Conservation (phyloP, 2,888 invertebrate species). For the Lathronympha strigana region DNA sequence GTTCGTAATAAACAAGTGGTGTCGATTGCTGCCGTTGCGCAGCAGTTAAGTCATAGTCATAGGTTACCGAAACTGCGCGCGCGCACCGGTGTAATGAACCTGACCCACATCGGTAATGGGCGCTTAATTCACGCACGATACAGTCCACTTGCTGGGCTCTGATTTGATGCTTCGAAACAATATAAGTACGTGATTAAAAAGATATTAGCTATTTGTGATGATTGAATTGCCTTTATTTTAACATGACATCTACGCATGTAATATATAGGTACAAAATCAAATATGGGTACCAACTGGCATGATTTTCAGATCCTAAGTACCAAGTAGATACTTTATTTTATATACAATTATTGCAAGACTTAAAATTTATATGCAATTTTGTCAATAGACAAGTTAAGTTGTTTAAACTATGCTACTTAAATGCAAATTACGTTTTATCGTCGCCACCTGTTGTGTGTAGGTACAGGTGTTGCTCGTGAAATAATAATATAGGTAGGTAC, state of each 20-base stretch:
- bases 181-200: neutral
- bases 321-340: too few relatives aligned
- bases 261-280: too few relatives aligned
- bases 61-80: conserved; percentile 31
- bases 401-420: neutral
- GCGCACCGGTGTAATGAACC: conserved; percentile 39
- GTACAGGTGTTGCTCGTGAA: conserved; percentile 11
- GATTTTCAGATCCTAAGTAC: too few relatives aligned
- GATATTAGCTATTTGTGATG: neutral
- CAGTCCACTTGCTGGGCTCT: neutral
- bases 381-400: too few relatives aligned
- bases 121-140: conserved; percentile 14
- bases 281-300: too few relatives aligned
- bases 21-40: neutral
- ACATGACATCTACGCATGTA: neutral
- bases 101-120: conserved; percentile 29
- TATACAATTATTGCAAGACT: too few relatives aligned
- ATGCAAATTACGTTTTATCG: neutral
- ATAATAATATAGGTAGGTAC: too few relatives aligned
- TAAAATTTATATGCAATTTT: too few relatives aligned
- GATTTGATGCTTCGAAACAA: neutral
- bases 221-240: neutral
- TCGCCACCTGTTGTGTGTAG: conserved; percentile 2
- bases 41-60: conserved; percentile 9
- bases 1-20: too few relatives aligned